These are phyloP conservation scores for Semibalanus balanoides DNA, from an alignment of 1,140 invertebrate species.

Conservation along the genomic window DNA sequence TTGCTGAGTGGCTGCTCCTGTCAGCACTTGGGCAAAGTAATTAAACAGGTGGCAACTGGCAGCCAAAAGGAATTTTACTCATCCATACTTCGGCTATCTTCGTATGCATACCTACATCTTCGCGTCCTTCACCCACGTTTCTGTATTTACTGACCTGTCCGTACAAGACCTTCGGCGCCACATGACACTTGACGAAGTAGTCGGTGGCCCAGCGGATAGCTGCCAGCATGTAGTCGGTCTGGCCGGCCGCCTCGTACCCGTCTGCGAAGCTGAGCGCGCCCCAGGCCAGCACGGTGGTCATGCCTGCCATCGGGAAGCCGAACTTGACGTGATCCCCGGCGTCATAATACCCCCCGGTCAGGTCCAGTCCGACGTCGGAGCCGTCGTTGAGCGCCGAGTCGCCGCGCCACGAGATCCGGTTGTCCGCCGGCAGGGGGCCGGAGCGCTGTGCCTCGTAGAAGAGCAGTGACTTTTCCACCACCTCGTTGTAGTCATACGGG, in stretches of 20 bases:
- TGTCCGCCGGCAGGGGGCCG: slow-evolving; percentile 40
- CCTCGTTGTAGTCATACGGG: not conserved
- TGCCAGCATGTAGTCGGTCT: slow-evolving; percentile 14
- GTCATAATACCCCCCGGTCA: slow-evolving; percentile 51
- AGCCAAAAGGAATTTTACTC: no score
- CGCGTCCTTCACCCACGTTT: no score
- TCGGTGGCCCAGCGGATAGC: slow-evolving; percentile 45
- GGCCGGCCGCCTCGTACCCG: slow-evolving; percentile 33
- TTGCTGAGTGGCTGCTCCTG: no score
- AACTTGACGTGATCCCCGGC: slow-evolving; percentile 51
- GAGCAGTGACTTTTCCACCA: slow-evolving; percentile 21
- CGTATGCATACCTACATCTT: no score
- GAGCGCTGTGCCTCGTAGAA: slow-evolving; percentile 51
- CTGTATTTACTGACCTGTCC: slow-evolving; percentile 36
- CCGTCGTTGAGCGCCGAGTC: slow-evolving; percentile 43
- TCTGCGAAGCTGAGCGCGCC: slow-evolving; percentile 39
- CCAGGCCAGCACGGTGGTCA: slow-evolving; percentile 44
- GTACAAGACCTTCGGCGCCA: slow-evolving; percentile 38
- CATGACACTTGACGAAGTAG: slow-evolving; percentile 45
- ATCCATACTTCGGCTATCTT: no score
- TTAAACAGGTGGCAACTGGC: no score
- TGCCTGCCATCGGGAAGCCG: slow-evolving; percentile 45
- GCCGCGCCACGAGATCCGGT: slow-evolving; percentile 41
- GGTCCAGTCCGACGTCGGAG: slow-evolving; percentile 38
- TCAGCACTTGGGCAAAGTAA: no score